These are phyloP conservation scores for Heliconius congener DNA, from an alignment of 1,140 invertebrate species.

Conservation along the genomic window DNA sequence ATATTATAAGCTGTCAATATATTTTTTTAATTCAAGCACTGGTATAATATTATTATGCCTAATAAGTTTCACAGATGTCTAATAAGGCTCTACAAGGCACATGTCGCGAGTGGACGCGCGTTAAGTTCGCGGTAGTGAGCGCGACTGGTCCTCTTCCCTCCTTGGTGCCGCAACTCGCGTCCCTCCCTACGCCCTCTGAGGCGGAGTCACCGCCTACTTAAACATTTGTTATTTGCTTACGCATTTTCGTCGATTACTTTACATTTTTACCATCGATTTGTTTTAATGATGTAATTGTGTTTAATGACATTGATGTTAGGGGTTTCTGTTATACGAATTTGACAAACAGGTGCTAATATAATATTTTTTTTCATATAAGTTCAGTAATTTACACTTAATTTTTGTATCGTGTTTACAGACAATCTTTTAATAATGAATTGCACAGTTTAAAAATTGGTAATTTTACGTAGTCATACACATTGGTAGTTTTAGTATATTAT, in stretches of 20 bases:
- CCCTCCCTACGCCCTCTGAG: conserved; percentile 71
- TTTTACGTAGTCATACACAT: not conserved
- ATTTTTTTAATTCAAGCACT: not conserved
- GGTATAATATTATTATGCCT: not conserved
- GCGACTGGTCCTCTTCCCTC: conserved; percentile 74
- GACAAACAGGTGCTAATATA: conserved; percentile 14
- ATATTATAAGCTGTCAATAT: not conserved
- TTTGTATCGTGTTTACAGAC: not conserved
- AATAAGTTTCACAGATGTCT: conserved; percentile 25
- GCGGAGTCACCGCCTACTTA: conserved; percentile 65
- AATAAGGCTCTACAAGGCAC: conserved; percentile 32
- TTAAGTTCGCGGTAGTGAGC: conserved; percentile 56
- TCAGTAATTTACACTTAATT: not conserved
- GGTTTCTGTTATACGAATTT: conserved; percentile 7
- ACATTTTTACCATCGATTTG: conserved; percentile 55
- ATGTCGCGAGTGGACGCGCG: conserved; percentile 58
- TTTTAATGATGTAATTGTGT: conserved; percentile 70
- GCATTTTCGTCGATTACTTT: conserved; percentile 53
- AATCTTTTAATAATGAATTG: not conserved
- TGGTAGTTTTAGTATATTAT: not conserved
- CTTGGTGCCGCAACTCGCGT: conserved; percentile 47
- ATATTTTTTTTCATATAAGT: not conserved
- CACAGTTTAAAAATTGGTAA: not conserved
- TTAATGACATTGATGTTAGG: conserved; percentile 52
- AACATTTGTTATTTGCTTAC: conserved; percentile 38